Percentiles rank a stretch among this genome's conserved stretches.
Evolutionary conservation across 2,888 invertebrate species (phyloP).

Genomic region (Orthosia cruda): DNA sequence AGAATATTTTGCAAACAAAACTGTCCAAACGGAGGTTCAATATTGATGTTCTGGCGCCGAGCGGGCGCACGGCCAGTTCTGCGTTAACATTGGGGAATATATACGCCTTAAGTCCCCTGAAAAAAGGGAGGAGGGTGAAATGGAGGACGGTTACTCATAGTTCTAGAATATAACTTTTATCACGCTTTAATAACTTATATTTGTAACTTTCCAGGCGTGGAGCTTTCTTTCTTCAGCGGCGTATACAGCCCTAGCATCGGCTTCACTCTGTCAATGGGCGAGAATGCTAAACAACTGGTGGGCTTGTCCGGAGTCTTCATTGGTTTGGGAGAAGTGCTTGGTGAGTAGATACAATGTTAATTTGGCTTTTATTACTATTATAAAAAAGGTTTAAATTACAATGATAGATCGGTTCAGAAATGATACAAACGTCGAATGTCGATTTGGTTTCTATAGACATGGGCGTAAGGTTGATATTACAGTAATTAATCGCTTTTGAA

Average conservation of each 20-base stretch:
- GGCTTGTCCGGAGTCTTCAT: constrained; percentile 98
- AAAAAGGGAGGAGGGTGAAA: too few relatives aligned
- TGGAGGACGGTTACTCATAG: neutral
- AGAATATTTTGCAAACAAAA: too few relatives aligned
- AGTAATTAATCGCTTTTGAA: neutral
- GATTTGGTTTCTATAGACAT: neutral
- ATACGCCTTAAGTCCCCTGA: too few relatives aligned
- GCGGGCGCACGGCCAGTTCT: too few relatives aligned
- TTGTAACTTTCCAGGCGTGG: constrained; percentile 93
- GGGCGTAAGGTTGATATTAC: neutral
- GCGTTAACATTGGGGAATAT: too few relatives aligned
- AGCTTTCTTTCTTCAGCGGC: constrained; percentile 98
- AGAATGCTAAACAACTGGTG: constrained; percentile 96
- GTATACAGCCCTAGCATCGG: constrained; percentile 98
- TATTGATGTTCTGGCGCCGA: too few relatives aligned
- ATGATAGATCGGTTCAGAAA: neutral
- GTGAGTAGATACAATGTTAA: constrained; percentile 84
- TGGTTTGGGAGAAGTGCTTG: constrained; percentile 98
- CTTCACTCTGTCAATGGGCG: constrained; percentile 95
- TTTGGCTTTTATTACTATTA: neutral
- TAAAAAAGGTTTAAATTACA: neutral
- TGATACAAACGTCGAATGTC: neutral
- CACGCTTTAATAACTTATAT: neutral
- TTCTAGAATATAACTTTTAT: neutral
- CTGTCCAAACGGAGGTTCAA: too few relatives aligned